Evolutionary conservation across 2,797 vertebrate species (phyloP), one percentile per base, ranked within the genome.

Genomic region (Lindbergichthys nudifrons): DNA sequence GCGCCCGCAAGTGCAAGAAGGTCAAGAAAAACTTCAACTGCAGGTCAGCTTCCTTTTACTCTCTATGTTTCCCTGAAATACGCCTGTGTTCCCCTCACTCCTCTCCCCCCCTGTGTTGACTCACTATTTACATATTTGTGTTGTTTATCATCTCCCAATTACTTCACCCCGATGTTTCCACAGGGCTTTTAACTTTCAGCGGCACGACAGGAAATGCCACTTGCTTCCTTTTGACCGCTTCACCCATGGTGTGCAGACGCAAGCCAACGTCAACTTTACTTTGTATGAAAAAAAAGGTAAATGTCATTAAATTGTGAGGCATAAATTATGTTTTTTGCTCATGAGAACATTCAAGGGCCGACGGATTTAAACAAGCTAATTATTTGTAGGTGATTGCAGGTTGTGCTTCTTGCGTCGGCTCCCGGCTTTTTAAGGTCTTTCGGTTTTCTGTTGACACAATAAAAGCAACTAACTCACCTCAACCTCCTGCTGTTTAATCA

Each of bases 221-320:
- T 96, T 98, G 95, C 96, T 98, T 81, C 96, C 97, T 82, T 98
- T 97, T 79, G 97, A 97, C 88, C 96, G 96, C 71, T 95, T 97
- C 93, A 96, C 95, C 83, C 94, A 92, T 80, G 96, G 96, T 70
- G 95, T 94, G 79, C 96, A 95, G 93, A 96, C 94, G 82, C 96
- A 96, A 79, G 93, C 95, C 84, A 94, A 95, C 86, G 92, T 92
- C 86, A 95, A 95, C 75, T 97, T 96, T 71, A 96, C 97, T 87
- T 93, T 99, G 83, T 99, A 96, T 64, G 97, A 99, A 93, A 98
- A 97, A 85, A 99, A 99, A 98, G 97, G 97, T 98, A 95, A 95
- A 85, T 53, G 52, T 30, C 11, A 0, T n/a, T 0, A 7, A 18
- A 50, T 54, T 42, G 0, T 2, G 16, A 63, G 26, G 46, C 10